These are phyloP conservation scores for Eilema sororculum DNA, from an alignment of 2,888 invertebrate genomes.

Conservation along the genomic window DNA sequence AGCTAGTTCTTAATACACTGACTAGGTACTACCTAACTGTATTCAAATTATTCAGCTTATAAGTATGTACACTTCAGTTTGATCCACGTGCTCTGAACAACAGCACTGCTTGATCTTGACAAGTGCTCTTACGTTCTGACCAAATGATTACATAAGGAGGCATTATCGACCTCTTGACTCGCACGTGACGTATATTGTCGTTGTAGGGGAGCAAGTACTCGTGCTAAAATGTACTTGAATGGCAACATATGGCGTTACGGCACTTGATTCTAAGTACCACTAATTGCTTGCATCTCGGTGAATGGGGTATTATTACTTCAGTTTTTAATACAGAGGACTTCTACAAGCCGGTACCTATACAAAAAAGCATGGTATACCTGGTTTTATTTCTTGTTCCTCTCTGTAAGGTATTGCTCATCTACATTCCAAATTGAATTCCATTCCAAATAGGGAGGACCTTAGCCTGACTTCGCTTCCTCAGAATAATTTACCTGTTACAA, in stretches of 20 bases:
- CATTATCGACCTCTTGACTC: slow-evolving; percentile 62
- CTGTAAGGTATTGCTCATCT: neutral
- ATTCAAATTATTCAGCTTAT: neutral
- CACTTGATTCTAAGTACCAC: slow-evolving; percentile 55
- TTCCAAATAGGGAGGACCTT: neutral
- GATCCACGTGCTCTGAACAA: slow-evolving; percentile 23
- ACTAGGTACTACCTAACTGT: neutral
- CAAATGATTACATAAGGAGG: slow-evolving; percentile 67
- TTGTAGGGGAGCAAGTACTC: slow-evolving; percentile 39
- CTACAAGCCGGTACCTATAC: neutral
- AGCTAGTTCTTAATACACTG: neutral
- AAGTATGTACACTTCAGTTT: slow-evolving; percentile 23
- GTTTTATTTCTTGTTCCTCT: neutral
- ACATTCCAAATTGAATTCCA: neutral
- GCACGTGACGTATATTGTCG: slow-evolving; percentile 68
- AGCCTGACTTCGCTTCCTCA: neutral
- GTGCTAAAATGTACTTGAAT: slow-evolving; percentile 40
- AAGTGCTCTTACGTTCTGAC: slow-evolving; percentile 32
- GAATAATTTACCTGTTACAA: neutral
- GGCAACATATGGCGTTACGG: slow-evolving; percentile 68
- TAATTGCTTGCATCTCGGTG: slow-evolving; percentile 30
- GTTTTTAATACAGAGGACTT: neutral
- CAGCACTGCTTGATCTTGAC: slow-evolving; percentile 16
- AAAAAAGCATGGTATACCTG: neutral
- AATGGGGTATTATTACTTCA: slow-evolving; percentile 13